A percentile compares a stretch with the other conserved stretches of the same genome.
Evolutionary conservation across 2,888 invertebrate species (phyloP).

Genomic region (Drosophila kuntzei): DNA sequence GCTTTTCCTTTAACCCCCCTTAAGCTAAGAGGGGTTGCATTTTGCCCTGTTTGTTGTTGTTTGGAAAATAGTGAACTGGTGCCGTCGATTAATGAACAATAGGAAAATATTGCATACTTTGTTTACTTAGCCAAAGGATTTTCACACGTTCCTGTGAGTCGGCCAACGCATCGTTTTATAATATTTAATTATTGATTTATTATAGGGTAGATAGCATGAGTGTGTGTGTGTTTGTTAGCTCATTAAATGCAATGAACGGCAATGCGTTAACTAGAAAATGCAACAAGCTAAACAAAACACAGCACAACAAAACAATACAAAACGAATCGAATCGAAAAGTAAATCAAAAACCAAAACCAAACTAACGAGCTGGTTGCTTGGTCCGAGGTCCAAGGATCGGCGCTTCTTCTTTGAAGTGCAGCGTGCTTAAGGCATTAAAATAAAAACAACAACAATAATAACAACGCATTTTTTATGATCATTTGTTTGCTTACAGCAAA

Average conservation of each 20-base stretch:
- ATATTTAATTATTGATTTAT: conserved; percentile 75
- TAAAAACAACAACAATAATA: conserved; percentile 43
- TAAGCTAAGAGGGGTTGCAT: conserved; percentile 2
- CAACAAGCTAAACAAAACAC: conserved; percentile 51
- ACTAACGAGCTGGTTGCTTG: conserved; percentile 65
- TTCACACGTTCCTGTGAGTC: conserved; percentile 68
- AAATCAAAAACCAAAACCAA: conserved; percentile 44
- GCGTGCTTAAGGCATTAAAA: conserved; percentile 57
- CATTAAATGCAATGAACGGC: conserved; percentile 65
- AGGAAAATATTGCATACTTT: conserved; percentile 63
- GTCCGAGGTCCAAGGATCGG: conserved; percentile 62
- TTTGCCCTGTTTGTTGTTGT: conserved; percentile 49
- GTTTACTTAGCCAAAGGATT: conserved; percentile 72
- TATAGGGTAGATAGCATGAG: conserved; percentile 37
- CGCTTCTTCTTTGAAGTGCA: conserved; percentile 64
- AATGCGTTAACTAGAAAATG: conserved; percentile 67
- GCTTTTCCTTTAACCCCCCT: neutral
- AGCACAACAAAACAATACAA: conserved; percentile 30
- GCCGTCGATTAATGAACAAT: conserved; percentile 58
- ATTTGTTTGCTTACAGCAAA: conserved; percentile 77
- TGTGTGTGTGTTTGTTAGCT: conserved; percentile 43
- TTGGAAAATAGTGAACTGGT: conserved; percentile 28
- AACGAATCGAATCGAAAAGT: conserved; percentile 40
- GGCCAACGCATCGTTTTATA: conserved; percentile 33
- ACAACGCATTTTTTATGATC: conserved; percentile 67